Base-by-base conservation (phyloP, 64 coral and sea anemone genomes). In the Actinia tenebrosa region DNA sequence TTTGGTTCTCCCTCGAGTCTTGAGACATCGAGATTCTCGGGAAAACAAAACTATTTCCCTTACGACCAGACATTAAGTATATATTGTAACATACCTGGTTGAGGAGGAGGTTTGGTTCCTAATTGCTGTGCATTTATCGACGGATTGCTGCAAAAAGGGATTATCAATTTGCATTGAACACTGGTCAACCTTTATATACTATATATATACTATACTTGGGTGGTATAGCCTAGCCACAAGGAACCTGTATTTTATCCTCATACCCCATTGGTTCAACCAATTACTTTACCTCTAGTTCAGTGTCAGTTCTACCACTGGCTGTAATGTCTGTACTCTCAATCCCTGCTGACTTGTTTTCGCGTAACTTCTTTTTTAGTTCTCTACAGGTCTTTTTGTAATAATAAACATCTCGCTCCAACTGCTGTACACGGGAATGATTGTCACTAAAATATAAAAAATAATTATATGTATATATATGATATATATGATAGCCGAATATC, bases 321-420 rank as follows among this genome's bases (percentile, higher is more conserved):
- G 26, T 75, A 9, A 37, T 75, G 26, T 75, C 69, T 15, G 26
- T 98, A 71, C 87, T 89, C 15, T 88, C 95, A 19, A 94, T 64
- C 30, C 84, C 89, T 61, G 78, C 82, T 0, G 88, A 88, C 50
- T 90, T 90, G 15, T 86, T 86, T 78, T 99, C 97, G 52, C 97
- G 89, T 17, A 99, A 80, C 66, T 91, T 99, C 79, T 95, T 99
- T 80, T 99, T 99, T 44, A 99, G 78, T 46, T 99, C 97, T 84
- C 93, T 88, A 86, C 97, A 95, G 61, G 84, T 95, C 58, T 99
- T 99, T 86, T 99, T 99, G 86, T 99, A 99, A 55, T 99, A 99
- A 78, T 99, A 99, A 63, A 99, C 71, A 60, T 99, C 97, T 79
- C 94, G 95, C 54, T 99, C 97, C 37, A 99, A 77, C 83, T 95